Evolutionary conservation across 2,797 vertebrate genomes (phyloP).

Genomic region (Luscinia megarhynchos): DNA sequence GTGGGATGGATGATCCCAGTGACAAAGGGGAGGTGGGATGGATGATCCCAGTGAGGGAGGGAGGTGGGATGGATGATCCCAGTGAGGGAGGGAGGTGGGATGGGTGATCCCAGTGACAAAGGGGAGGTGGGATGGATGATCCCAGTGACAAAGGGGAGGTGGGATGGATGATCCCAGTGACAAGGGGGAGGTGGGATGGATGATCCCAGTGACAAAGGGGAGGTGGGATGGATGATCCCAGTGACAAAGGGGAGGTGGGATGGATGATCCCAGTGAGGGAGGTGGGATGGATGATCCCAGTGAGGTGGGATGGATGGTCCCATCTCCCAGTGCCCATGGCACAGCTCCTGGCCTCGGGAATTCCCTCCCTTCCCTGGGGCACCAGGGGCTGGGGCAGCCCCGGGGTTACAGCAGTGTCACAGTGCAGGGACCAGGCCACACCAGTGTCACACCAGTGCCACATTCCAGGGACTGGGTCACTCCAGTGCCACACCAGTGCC

Average conservation of each 20-base stretch:
- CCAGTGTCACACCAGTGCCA: background rate
- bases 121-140: background rate
- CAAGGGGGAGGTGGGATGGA: too few species aligned
- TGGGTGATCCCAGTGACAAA: too few species aligned
- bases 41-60: background rate
- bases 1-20: too few species aligned
- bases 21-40: too few species aligned
- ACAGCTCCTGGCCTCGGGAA: background rate
- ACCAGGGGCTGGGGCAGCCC: background rate
- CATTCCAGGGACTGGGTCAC: background rate
- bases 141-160: background rate
- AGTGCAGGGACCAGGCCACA: background rate
- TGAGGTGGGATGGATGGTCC: background rate
- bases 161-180: too few species aligned
- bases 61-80: too few species aligned
- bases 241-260: too few species aligned
- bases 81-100: too few species aligned
- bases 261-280: too few species aligned
- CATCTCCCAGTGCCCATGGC: rapidly evolving
- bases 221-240: too few species aligned
- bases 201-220: background rate
- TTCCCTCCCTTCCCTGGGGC: background rate
- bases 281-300: background rate
- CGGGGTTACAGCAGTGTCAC: background rate
- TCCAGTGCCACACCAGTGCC: background rate